A percentile compares a stretch with the other conserved stretches of the same genome.
These are phyloP conservation scores for Nineta flava DNA, from an alignment of 2,888 invertebrate genomes.

Conservation along the genomic window DNA sequence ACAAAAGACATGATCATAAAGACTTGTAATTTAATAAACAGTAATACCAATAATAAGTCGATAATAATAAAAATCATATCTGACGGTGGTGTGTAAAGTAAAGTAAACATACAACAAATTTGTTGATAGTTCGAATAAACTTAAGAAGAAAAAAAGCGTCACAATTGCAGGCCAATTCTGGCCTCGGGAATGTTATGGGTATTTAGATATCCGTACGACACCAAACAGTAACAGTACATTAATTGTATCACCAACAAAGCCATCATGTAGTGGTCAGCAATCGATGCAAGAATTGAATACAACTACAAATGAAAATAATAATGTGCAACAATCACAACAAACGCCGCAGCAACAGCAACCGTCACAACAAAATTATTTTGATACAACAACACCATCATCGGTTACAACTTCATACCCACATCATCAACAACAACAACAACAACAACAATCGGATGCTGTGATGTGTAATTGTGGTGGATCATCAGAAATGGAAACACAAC, in stretches of 20 bases:
- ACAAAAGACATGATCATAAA: too few species aligned
- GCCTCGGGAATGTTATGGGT: conserved; percentile 5
- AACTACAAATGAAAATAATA: neutral
- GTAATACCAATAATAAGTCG: too few species aligned
- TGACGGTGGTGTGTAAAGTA: too few species aligned
- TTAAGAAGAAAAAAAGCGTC: neutral
- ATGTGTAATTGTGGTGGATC: too few species aligned
- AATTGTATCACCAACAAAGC: neutral
- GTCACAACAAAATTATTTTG: neutral
- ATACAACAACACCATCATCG: neutral
- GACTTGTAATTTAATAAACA: too few species aligned
- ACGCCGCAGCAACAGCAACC: neutral
- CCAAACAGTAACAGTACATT: neutral
- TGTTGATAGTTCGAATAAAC: neutral
- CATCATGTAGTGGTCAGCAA: neutral
- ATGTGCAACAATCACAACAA: neutral
- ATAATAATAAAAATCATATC: too few species aligned
- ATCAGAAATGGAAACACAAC: too few species aligned
- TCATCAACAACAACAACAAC: neutral
- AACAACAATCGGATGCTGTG: neutral
- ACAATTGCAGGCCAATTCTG: conserved; percentile 2
- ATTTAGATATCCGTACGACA: neutral
- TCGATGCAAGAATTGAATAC: neutral
- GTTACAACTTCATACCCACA: neutral
- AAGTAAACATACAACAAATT: too few species aligned